Percentiles rank a stretch among this genome's conserved stretches.
These are phyloP conservation scores for Amorpha juglandis DNA, from an alignment of 2,888 invertebrate genomes.

Conservation along the genomic window DNA sequence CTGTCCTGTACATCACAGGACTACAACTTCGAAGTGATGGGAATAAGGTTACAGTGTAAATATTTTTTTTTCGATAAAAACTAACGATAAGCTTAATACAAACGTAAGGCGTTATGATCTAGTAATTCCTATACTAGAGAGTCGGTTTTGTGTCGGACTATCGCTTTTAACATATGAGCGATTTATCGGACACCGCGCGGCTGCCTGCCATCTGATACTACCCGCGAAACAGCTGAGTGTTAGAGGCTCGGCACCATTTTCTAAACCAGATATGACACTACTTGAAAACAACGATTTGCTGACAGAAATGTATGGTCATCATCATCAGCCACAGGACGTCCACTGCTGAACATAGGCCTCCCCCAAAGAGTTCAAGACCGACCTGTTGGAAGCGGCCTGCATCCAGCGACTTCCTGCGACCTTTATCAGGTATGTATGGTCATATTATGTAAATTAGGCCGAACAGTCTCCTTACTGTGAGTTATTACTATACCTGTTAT, in stretches of 20 bases:
- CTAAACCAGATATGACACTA: background rate
- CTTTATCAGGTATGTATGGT: too few species aligned
- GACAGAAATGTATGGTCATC: too few species aligned
- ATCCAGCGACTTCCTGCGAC: too few species aligned
- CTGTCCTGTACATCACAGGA: slow-evolving; percentile 37
- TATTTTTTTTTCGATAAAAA: slow-evolving; percentile 71
- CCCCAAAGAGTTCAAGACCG: too few species aligned
- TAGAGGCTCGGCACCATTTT: background rate
- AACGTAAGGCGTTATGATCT: slow-evolving; percentile 69
- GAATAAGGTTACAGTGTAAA: slow-evolving; percentile 48
- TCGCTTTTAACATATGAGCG: slow-evolving; percentile 81
- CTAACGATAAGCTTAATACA: slow-evolving; percentile 73
- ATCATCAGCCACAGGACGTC: too few species aligned
- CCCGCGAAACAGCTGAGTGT: slow-evolving; percentile 3
- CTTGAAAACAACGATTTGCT: too few species aligned
- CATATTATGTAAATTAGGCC: too few species aligned
- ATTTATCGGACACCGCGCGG: slow-evolving; percentile 54
- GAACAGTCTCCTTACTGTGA: too few species aligned
- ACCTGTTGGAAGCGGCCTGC: too few species aligned
- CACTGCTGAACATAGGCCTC: too few species aligned
- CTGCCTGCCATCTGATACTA: slow-evolving; percentile 35
- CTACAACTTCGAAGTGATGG: slow-evolving; percentile 35
- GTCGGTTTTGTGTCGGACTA: slow-evolving; percentile 61
- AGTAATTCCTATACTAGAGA: slow-evolving; percentile 74
- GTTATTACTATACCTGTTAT: too few species aligned